These are phyloP conservation scores for Pangasianodon gigas DNA, from an alignment of 2,113 vertebrate species.

Conservation along the genomic window DNA sequence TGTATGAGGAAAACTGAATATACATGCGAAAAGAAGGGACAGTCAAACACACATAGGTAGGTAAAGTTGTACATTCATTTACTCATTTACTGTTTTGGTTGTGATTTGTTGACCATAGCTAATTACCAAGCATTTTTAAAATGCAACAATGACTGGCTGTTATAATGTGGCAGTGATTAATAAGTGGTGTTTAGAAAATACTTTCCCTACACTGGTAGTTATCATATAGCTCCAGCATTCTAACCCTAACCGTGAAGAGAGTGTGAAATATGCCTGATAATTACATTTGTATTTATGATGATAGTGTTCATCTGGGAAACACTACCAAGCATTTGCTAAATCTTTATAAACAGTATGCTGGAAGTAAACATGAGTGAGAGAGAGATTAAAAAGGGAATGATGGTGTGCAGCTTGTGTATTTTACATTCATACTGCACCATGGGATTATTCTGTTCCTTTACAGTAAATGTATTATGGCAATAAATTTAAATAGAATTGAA, in stretches of 20 bases:
- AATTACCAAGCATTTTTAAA: neutral
- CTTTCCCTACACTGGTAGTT: neutral
- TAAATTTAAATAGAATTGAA: neutral
- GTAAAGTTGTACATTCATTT: conserved; percentile 1
- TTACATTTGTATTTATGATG: conserved; percentile 15
- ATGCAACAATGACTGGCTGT: neutral
- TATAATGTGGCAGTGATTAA: neutral
- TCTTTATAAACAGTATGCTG: conserved; percentile 6
- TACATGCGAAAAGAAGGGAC: conserved; percentile 32
- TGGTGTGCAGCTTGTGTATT: neutral
- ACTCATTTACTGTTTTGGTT: neutral
- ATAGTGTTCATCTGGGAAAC: neutral
- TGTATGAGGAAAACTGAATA: conserved; percentile 18
- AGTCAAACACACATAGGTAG: conserved; percentile 16
- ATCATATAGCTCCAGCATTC: conserved; percentile 26
- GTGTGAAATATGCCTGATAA: conserved; percentile 21
- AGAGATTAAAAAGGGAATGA: neutral
- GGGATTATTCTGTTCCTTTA: neutral
- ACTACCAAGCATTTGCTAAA: conserved; percentile 15
- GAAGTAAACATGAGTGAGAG: neutral
- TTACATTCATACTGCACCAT: neutral
- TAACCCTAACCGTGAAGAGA: conserved; percentile 14
- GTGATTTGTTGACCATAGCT: neutral
- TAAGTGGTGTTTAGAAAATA: neutral
- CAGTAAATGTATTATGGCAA: neutral